Percentiles rank a stretch among this genome's conserved stretches.
Conservation (phyloP, 37 sponge, comb jelly and placozoan species). For the Tethya wilhelma region DNA sequence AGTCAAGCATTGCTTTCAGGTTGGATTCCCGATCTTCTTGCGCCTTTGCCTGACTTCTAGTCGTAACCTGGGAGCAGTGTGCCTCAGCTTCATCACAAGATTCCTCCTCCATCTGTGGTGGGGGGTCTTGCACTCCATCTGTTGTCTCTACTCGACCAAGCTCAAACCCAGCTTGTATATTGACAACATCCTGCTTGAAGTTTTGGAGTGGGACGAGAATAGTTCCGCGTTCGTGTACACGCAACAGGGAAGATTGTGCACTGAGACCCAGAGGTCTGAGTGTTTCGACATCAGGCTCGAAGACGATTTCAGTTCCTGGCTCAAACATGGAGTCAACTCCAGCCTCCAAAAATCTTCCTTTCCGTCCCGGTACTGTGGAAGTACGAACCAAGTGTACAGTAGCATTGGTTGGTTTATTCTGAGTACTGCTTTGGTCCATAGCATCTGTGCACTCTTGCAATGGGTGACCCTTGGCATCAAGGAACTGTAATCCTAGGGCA, state of each 20-base stretch:
- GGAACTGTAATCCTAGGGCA: background rate
- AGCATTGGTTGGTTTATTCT: background rate
- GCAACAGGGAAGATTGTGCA: background rate
- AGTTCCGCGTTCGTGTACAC: background rate
- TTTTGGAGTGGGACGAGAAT: slow-evolving; percentile 18
- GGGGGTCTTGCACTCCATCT: too few species aligned
- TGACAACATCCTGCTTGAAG: background rate
- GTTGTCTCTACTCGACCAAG: slow-evolving; percentile 3
- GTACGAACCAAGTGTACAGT: background rate
- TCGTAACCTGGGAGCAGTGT: background rate
- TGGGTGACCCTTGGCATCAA: background rate
- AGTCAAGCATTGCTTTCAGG: background rate
- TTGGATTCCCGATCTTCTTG: background rate
- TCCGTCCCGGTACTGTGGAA: background rate
- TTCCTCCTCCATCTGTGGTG: too few species aligned
- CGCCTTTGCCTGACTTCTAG: background rate
- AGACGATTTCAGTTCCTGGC: background rate
- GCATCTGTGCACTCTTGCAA: background rate
- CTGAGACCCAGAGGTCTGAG: background rate
- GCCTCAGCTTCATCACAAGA: too few species aligned
- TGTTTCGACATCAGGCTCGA: slow-evolving; percentile 11
- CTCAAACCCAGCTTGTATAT: background rate
- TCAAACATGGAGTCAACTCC: background rate
- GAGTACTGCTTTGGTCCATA: too few species aligned
- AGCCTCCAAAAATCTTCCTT: slow-evolving; percentile 8